Conservation (phyloP, 2,113 vertebrate genomes). For the Bubo bubo region DNA sequence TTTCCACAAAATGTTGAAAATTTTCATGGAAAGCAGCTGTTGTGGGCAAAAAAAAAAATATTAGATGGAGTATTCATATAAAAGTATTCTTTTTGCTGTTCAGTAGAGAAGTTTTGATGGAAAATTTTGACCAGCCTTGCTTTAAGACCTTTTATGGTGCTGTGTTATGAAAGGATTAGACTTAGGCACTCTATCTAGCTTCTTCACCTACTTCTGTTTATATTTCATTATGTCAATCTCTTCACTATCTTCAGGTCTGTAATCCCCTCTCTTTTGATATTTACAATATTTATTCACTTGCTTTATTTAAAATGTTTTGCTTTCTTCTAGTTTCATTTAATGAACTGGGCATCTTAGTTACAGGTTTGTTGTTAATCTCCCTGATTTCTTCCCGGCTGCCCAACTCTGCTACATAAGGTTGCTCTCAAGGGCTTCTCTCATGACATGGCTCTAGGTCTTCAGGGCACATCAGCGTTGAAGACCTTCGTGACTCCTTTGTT, state of each 20-base stretch:
- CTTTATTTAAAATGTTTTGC: not conserved
- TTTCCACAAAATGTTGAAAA: conserved; percentile 39
- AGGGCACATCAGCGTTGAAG: not conserved
- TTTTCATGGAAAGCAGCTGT: conserved; percentile 63
- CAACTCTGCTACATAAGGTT: not conserved
- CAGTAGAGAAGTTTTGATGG: not conserved
- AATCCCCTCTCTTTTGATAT: not conserved
- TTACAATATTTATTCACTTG: not conserved
- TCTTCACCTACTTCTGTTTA: not conserved
- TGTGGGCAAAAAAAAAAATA: not conserved
- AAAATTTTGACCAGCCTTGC: conserved; percentile 15
- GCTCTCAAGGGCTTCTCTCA: not conserved
- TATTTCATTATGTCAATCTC: not conserved
- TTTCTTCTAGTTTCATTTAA: not conserved
- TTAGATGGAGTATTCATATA: not conserved
- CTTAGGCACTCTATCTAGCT: not conserved
- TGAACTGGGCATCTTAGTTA: not conserved
- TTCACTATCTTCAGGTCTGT: not conserved
- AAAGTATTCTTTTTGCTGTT: conserved; percentile 5
- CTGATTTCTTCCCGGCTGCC: not conserved
- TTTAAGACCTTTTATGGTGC: conserved; percentile 14
- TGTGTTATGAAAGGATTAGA: conserved; percentile 14
- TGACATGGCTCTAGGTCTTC: not conserved
- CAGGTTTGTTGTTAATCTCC: not conserved
- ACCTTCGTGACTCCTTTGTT: not conserved